Percentiles rank a stretch among this genome's conserved stretches.
phyloP scores from a whole-genome alignment of 2,113 vertebrate genomes.

The Sula dactylatra region DNA sequence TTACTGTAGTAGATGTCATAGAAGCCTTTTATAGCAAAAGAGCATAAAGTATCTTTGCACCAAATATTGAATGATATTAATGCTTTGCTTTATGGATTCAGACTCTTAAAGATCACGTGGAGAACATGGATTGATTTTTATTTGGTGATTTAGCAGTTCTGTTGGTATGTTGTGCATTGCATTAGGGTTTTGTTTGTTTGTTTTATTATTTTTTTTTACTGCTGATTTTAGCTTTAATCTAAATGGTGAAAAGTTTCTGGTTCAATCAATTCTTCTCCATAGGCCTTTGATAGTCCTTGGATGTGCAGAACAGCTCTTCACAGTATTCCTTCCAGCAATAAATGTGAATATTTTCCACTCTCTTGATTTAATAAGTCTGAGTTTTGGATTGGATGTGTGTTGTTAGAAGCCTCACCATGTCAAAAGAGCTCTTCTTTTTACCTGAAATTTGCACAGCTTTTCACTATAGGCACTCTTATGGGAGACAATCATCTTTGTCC shows the following conservation, averaged over 20 bases:
- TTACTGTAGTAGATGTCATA: background rate
- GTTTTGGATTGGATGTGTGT: background rate
- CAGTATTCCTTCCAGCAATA: background rate
- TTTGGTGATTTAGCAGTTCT: conserved; percentile 12
- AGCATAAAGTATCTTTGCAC: background rate
- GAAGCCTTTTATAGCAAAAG: background rate
- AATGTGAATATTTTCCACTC: background rate
- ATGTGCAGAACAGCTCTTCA: background rate
- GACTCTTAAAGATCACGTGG: background rate
- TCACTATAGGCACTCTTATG: background rate
- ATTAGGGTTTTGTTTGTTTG: background rate
- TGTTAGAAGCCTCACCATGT: background rate
- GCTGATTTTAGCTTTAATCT: conserved; percentile 16
- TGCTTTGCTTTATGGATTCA: background rate
- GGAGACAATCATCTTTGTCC: background rate
- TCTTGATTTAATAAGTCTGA: background rate
- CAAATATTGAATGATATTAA: background rate
- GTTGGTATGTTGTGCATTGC: background rate
- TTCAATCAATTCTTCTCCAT: background rate
- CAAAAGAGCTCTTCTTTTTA: background rate
- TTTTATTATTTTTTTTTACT: background rate
- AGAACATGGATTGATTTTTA: background rate
- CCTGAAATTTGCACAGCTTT: background rate
- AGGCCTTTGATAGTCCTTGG: background rate
- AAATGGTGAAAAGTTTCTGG: background rate